Conservation (phyloP, 2,113 vertebrate species). For the Ciconia stormi region DNA sequence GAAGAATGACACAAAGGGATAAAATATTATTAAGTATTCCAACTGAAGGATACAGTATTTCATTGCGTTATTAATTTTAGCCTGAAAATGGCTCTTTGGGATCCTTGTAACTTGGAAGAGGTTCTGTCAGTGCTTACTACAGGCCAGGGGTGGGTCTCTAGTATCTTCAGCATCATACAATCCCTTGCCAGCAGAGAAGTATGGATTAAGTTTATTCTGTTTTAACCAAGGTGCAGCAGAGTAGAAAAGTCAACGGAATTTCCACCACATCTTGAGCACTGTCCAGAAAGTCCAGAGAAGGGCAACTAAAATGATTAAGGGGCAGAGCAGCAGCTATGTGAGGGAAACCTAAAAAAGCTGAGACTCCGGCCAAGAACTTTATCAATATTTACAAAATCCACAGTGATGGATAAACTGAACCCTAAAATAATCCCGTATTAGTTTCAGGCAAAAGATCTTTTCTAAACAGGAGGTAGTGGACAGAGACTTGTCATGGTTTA, state of each 20-base stretch:
- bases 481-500: background rate
- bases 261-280: background rate
- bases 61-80: background rate
- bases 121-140: background rate
- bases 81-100: background rate
- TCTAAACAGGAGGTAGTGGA: background rate
- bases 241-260: background rate
- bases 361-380: accelerated
- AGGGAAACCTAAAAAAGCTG: background rate
- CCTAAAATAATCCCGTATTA: background rate
- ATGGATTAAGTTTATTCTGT: background rate
- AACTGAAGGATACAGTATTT: background rate
- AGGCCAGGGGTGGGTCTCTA: background rate
- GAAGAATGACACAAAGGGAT: background rate
- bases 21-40: background rate
- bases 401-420: background rate
- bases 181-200: background rate
- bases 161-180: background rate
- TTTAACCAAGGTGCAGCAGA: background rate
- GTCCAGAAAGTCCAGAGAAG: background rate
- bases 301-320: background rate
- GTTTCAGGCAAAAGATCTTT: background rate
- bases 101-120: background rate
- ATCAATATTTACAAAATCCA: background rate
- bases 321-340: background rate